Evolutionary conservation across 2,797 vertebrate genomes (phyloP).

Genomic region (Enteromius viviparus): DNA sequence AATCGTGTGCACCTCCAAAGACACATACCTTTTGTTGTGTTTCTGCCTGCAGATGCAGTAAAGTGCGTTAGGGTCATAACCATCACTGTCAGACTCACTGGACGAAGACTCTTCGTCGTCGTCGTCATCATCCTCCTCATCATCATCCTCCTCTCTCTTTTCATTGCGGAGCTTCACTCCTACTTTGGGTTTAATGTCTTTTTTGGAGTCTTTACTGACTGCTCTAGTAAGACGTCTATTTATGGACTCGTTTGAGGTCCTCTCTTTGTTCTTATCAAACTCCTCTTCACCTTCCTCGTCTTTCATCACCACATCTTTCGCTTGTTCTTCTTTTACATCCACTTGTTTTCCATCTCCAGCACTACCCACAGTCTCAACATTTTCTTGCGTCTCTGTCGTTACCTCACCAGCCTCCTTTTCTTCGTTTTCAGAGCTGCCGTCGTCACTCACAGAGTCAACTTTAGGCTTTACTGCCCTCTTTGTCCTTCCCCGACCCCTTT

Average conservation of each 20-base stretch:
- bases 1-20: constrained; percentile 18
- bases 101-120: constrained; percentile 68
- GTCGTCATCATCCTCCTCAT: constrained; percentile 38
- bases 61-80: constrained; percentile 91
- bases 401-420: constrained; percentile 63
- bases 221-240: constrained; percentile 72
- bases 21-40: constrained; percentile 93
- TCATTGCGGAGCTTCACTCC: constrained; percentile 57
- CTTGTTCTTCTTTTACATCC: constrained; percentile 59
- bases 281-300: constrained; percentile 59
- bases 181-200: constrained; percentile 67
- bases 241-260: constrained; percentile 46
- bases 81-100: constrained; percentile 85
- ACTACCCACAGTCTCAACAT: constrained; percentile 57
- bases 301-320: constrained; percentile 67
- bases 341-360: constrained; percentile 63
- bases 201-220: constrained; percentile 70
- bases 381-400: constrained; percentile 60
- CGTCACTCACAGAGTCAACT: constrained; percentile 66
- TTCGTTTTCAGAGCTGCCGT: constrained; percentile 79
- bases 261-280: constrained; percentile 62
- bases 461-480: constrained; percentile 45
- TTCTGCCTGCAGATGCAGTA: constrained; percentile 98
- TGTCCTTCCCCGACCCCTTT: constrained; percentile 65
- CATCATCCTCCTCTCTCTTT: constrained; percentile 56